These are phyloP conservation scores for Oncorhynchus clarkii DNA, from an alignment of 2,113 vertebrate genomes.

Conservation along the genomic window DNA sequence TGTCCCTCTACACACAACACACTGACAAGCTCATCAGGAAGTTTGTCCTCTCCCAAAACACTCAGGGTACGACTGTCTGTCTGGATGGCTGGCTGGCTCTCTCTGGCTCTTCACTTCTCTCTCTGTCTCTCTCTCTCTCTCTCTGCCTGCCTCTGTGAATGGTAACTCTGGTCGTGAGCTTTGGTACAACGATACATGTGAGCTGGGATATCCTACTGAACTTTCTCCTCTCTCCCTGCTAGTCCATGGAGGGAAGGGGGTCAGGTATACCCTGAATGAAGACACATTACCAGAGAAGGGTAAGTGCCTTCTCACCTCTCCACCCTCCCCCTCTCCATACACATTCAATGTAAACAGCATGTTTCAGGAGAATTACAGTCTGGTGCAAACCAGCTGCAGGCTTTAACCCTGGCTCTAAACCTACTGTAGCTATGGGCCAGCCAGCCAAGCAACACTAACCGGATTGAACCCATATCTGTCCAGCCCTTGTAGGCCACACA, in stretches of 20 bases:
- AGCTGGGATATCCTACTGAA: too few relatives aligned
- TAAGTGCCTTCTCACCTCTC: slow-evolving; percentile 63
- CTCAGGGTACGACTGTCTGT: slow-evolving; percentile 78
- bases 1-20: slow-evolving; percentile 96
- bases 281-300: slow-evolving; percentile 95
- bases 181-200: too few relatives aligned
- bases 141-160: neutral
- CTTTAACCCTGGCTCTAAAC: slow-evolving; percentile 20
- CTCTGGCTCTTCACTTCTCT: neutral
- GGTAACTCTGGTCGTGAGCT: too few relatives aligned
- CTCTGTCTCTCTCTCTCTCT: neutral
- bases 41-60: slow-evolving; percentile 87
- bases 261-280: slow-evolving; percentile 92
- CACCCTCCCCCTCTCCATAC: neutral
- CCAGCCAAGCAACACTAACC: too few relatives aligned
- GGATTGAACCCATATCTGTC: too few relatives aligned
- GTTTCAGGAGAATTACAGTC: slow-evolving; percentile 34
- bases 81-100: neutral
- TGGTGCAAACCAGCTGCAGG: slow-evolving; percentile 1
- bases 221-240: neutral
- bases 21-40: slow-evolving; percentile 97
- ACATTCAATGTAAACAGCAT: slow-evolving; percentile 1
- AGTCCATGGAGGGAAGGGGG: slow-evolving; percentile 89
- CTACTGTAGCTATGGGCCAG: too few relatives aligned
- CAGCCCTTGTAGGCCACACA: too few relatives aligned